phyloP scores from a whole-genome alignment of 2,888 invertebrate species.

The Spatulosminthurus flaviceps region DNA sequence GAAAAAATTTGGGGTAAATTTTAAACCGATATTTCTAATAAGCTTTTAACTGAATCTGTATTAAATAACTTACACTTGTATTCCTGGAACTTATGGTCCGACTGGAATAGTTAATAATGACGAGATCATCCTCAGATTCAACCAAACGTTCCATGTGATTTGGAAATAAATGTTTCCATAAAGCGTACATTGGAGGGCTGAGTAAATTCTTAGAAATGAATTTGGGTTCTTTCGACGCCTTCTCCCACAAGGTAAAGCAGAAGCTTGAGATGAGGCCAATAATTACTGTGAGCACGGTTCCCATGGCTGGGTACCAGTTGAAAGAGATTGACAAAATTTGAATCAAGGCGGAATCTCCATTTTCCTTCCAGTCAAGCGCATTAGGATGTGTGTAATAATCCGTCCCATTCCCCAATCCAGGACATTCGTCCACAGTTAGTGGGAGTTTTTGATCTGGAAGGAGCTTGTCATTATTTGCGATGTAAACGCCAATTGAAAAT shows the following conservation, averaged over 20 bases:
- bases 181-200: not conserved
- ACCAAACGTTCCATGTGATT: not conserved
- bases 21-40: not conserved
- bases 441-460: constrained; percentile 56
- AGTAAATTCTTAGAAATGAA: not conserved
- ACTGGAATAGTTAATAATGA: not conserved
- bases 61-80: not conserved
- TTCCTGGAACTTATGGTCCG: not conserved
- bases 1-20: too few relatives aligned
- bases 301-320: constrained; percentile 65
- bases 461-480: constrained; percentile 59
- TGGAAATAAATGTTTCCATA: not conserved
- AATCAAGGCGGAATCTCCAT: constrained; percentile 48
- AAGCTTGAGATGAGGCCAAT: constrained; percentile 62
- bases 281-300: constrained; percentile 64
- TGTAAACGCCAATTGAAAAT: constrained; percentile 64
- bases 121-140: not conserved
- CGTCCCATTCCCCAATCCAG: not conserved
- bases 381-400: not conserved
- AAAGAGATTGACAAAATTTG: constrained; percentile 64
- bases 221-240: too few relatives aligned
- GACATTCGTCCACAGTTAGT: constrained; percentile 46
- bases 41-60: not conserved
- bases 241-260: too few relatives aligned
- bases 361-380: constrained; percentile 54